Evolutionary conservation across 1,140 invertebrate species (phyloP), one percentile per base, ranked within the genome.

Genomic region (Drosophila burlai): DNA sequence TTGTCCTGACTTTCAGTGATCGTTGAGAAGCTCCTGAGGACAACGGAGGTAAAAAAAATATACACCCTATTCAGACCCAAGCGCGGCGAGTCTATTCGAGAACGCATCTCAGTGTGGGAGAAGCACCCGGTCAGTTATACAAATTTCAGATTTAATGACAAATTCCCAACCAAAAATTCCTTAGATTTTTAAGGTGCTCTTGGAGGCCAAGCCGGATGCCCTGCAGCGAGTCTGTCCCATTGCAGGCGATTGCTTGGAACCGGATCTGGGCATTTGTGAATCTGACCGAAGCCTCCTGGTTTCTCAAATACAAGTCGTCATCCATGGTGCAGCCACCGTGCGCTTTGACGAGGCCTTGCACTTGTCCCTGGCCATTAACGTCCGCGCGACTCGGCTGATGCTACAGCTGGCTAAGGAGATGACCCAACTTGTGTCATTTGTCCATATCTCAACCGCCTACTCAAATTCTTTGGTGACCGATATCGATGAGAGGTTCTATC

Each of bases 301-400:
- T 1, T 46, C 81, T 11, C 62, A 95, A 52, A 94, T 97, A 3
- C 72, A 95, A 38, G 93, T 98, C 13, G 95, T 98, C 0, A 96
- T 98, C 83, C 97, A 98, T 80, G 95, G 95, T 7, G 98, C 98
- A 0, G 98, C 98, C 0, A 98, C 97, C 2, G 95, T 98, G 3
- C 75, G 69, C 93, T 98, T 98, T 93, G 96, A 97, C 77, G 97
- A 98, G 87, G 95, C 95, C 0, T 93, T 98, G 15, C 95, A 95
- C 87, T 83, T 93, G 7, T 94, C 95, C 0, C 90, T 95, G 0
- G 93, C 93, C 2, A 93, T 96, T 21, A 96, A 96, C 69, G 94
- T 95, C 0, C 91, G 94, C 10, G 95, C 95, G 0, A 95, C 95
- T 0, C 94, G 94, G 3, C 89, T 93, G 2, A 72, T 91, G 57